Conservation (phyloP, 1,140 invertebrate species). For the Rhynchophorus ferrugineus region DNA sequence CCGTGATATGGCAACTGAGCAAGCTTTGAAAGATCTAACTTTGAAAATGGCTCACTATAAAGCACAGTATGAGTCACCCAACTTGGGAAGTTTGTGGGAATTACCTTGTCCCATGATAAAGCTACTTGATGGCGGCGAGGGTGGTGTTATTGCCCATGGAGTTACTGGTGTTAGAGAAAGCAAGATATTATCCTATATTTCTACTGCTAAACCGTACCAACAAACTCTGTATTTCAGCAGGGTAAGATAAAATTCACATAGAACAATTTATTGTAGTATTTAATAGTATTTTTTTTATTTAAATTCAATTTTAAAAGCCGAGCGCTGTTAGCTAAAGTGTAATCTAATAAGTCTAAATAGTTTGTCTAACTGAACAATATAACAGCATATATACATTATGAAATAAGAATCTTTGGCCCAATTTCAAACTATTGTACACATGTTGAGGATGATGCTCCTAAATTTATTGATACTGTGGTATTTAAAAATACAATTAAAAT, state of each 20-base stretch:
- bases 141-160: slow-evolving; percentile 52
- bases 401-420: too few species aligned
- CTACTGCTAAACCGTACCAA: slow-evolving; percentile 56
- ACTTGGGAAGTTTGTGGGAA: slow-evolving; percentile 42
- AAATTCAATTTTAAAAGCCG: background rate
- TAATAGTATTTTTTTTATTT: background rate
- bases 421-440: too few species aligned
- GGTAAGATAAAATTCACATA: slow-evolving; percentile 22
- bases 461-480: too few species aligned
- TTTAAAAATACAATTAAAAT: too few species aligned
- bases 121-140: slow-evolving; percentile 60
- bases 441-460: too few species aligned
- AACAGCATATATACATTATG: too few species aligned
- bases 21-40: slow-evolving; percentile 74
- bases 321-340: too few species aligned
- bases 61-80: slow-evolving; percentile 69
- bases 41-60: slow-evolving; percentile 81
- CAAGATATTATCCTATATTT: slow-evolving; percentile 68
- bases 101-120: slow-evolving; percentile 52
- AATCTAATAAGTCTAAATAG: too few species aligned
- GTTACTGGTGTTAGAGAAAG: slow-evolving; percentile 63
- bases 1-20: slow-evolving; percentile 62
- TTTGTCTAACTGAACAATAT: too few species aligned
- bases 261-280: background rate
- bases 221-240: slow-evolving; percentile 37